phyloP scores from a whole-genome alignment of 2,888 invertebrate genomes.

The Azorinus chamasolen region DNA sequence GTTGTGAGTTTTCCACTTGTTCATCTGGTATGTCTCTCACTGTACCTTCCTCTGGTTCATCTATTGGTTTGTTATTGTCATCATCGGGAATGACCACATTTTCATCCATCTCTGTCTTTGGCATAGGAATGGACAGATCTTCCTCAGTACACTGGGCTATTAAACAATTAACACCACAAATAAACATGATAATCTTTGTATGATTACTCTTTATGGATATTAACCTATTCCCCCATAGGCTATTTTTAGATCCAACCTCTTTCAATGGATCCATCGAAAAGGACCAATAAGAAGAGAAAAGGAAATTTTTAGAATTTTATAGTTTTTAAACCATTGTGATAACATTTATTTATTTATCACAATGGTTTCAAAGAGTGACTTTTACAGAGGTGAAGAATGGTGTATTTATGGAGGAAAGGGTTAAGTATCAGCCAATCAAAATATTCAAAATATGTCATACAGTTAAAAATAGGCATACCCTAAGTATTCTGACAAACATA shows the following conservation, averaged over 20 bases:
- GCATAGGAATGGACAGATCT: constrained; percentile 64
- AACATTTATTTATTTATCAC: too few species aligned
- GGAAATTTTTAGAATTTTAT: too few species aligned
- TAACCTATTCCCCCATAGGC: background rate
- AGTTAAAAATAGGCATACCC: too few species aligned
- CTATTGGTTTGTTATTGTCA: constrained; percentile 20
- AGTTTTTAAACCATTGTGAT: too few species aligned
- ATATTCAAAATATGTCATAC: too few species aligned
- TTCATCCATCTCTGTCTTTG: constrained; percentile 47
- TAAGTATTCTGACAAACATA: too few species aligned
- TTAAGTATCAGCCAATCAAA: too few species aligned
- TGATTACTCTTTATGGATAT: background rate
- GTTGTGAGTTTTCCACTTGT: background rate
- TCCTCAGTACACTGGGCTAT: constrained; percentile 57
- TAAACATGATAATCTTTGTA: background rate
- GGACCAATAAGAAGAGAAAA: too few species aligned
- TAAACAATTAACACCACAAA: constrained; percentile 6
- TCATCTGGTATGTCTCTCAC: constrained; percentile 20
- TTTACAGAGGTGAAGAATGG: too few species aligned
- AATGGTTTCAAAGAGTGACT: too few species aligned
- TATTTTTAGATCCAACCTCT: background rate
- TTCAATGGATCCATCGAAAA: too few species aligned
- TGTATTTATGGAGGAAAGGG: too few species aligned
- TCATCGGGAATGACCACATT: constrained; percentile 39
- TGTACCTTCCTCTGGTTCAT: constrained; percentile 12